Percentiles rank a stretch among this genome's conserved stretches.
phyloP scores from a whole-genome alignment of 2,113 vertebrate genomes.

The Megaptera novaeangliae region DNA sequence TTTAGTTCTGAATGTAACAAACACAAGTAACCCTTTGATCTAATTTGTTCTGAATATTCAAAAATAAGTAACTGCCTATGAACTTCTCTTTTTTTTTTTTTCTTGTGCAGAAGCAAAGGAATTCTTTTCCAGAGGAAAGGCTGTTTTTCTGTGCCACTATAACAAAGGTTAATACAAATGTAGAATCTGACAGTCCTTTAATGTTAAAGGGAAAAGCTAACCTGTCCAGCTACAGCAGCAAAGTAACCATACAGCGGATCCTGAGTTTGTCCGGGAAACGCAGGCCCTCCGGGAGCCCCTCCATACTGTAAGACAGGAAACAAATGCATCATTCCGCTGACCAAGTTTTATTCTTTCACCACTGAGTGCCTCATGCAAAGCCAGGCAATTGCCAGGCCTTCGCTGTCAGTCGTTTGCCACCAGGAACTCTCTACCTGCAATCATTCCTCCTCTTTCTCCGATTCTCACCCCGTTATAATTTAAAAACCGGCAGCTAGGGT shows the following conservation, averaged over 20 bases:
- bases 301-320: constrained; percentile 77
- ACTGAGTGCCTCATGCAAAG: background rate
- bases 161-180: background rate
- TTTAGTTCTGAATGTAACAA: background rate
- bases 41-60: background rate
- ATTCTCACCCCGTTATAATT: background rate
- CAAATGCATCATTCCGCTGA: background rate
- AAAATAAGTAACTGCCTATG: background rate
- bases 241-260: constrained; percentile 87
- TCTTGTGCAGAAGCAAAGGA: background rate
- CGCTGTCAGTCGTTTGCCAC: too few relatives aligned
- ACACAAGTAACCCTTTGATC: background rate
- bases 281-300: constrained; percentile 82
- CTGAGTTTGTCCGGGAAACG: constrained; percentile 81
- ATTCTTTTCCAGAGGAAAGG: background rate
- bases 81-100: background rate
- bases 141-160: background rate
- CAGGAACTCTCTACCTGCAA: background rate
- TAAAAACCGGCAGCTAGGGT: background rate
- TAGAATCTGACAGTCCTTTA: background rate
- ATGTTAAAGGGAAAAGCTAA: constrained; percentile 46
- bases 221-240: constrained; percentile 84
- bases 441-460: background rate
- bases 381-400: background rate
- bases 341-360: background rate